Base-by-base conservation (phyloP, 1,140 invertebrate genomes). In the Bilobella aurantiaca region DNA sequence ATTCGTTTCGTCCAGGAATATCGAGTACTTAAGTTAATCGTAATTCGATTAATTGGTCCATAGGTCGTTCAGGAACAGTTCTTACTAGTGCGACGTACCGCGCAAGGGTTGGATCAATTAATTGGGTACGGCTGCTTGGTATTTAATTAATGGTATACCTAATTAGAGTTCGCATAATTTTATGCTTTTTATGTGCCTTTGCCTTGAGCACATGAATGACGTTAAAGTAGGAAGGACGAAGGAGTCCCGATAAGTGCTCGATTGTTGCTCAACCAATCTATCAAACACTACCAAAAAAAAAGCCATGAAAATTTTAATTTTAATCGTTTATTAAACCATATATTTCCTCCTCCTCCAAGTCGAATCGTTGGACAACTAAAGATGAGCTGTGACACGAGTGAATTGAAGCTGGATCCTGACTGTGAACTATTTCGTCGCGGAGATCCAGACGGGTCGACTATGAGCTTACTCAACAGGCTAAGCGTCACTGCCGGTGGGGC, bases 401-500 rank as follows among this genome's bases (percentile, higher is more conserved):
- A 56, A 30, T 8, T 21, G 1, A 31, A 65, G 25, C 57, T 65
- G 27, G 34, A 65, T 73, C 67, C 73, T 62, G 23, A 74, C 56
- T 73, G 69, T 59, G 58, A 53, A 23, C 62, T 70, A 18, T 68
- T 63, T 21, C 69, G 73, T 23, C 14, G 14, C 14, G 77, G 76
- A 64, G 76, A 77, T 28, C 63, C 70, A 1, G 72, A 74, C 37
- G 69, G 12, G 75, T 18, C 34, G 53, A 32, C 79, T 77, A 61
- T 57, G 66, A 8, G 77, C 76, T 64, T 70, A 70, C 3, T 62
- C 37, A 49, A 32, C 87, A 1, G 75, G 84, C 8, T 83, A 83
- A 66, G 87, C 89, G n/a, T n/a, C n/a, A n/a, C 16, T 73, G 83
- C 23, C 18, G 42, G n/a, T 27, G 16, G 25, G 16, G 46, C 58